Evolutionary conservation across 2,797 vertebrate species (phyloP), one percentile per base, ranked within the genome.

Genomic region (Melanotaenia maccullochi): DNA sequence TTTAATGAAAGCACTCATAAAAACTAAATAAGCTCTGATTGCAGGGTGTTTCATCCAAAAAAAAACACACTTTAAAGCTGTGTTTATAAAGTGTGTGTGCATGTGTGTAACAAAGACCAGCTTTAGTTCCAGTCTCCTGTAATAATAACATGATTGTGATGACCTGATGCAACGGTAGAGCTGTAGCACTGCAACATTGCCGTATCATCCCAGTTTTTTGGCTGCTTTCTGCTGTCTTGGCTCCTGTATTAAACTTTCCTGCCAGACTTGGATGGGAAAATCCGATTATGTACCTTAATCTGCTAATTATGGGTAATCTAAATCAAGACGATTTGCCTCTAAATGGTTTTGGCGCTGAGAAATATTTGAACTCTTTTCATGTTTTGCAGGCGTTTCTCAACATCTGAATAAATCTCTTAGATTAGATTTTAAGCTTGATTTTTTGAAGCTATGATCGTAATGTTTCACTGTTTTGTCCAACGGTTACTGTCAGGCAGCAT

Each of bases 71-170:
- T 58, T 76, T 51, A 81, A 85, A 77, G 44, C 30, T 40, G 61
- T 20, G 35, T 64, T 49, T 25, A 74, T 30, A 44, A 35, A 73
- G 65, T 70, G 47, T 38, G 47, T 18, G 7, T 71, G 16, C 9
- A 20, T 65, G 54, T 0, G 57, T 69, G 57, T 22, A 47, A n/a
- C 57, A 51, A 71, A 56, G 4, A 13, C 60, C 60, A 68, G 68
- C 65, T 42, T 20, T 44, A 35, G 18, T 73, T 69, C 71, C 76
- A 86, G 28, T 65, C n/a, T 57, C 42, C 52, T 64, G 25, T 62
- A 76, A 80, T 68, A 66, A 65, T 35, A 70, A 49, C 81, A 79
- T 86, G 76, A 83, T 76, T 42, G 74, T 67, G 75, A 85, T 82
- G 18, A 82, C 71, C 73, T 73, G 51, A 75, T 67, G n/a, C 13